Evolutionary conservation across 2,888 invertebrate genomes (phyloP).

Genomic region (Temnothorax rugatulus): DNA sequence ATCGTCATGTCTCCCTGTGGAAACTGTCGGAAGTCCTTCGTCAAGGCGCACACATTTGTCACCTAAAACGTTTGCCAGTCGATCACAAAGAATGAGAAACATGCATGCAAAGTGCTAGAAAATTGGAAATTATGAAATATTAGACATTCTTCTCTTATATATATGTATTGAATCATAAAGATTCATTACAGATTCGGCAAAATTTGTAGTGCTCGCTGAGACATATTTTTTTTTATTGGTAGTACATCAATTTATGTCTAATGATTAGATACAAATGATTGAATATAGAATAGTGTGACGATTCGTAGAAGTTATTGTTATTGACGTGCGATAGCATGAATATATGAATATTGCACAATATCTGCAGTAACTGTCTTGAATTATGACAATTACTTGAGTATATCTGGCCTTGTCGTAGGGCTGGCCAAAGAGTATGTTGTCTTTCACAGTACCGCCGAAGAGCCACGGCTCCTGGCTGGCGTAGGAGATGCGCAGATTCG

Average conservation of each 20-base stretch:
- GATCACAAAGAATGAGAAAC: neutral
- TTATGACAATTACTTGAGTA: constrained; percentile 87
- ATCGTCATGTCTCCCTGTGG: constrained; percentile 92
- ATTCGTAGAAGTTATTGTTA: neutral
- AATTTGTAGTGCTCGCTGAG: neutral
- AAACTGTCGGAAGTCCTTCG: constrained; percentile 91
- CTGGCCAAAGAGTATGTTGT: constrained; percentile 93
- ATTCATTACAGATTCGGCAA: neutral
- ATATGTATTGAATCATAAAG: neutral
- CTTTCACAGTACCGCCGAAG: constrained; percentile 89
- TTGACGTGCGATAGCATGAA: neutral
- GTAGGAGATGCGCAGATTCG: constrained; percentile 87
- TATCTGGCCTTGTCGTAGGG: constrained; percentile 89
- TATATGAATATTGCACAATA: neutral
- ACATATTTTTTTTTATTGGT: neutral
- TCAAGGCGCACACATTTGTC: constrained; percentile 89
- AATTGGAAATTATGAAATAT: neutral
- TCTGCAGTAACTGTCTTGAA: neutral
- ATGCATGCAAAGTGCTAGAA: neutral
- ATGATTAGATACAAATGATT: neutral
- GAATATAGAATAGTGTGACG: neutral
- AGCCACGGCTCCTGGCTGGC: constrained; percentile 91
- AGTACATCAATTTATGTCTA: neutral
- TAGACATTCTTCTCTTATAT: neutral
- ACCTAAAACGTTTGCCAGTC: constrained; percentile 84